These are phyloP conservation scores for Leucania comma DNA, from an alignment of 2,888 invertebrate genomes.

Conservation along the genomic window DNA sequence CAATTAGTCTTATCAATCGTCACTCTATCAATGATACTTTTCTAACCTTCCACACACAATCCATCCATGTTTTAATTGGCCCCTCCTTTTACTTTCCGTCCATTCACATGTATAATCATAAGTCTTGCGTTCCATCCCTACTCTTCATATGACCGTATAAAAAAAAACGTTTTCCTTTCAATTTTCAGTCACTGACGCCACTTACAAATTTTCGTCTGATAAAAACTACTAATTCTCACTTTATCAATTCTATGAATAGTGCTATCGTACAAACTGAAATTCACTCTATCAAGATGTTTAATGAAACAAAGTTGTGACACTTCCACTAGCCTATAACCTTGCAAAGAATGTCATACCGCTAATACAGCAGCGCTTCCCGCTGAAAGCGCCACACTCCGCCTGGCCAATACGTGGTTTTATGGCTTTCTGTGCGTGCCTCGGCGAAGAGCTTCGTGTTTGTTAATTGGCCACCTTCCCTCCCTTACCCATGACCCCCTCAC, in stretches of 20 bases:
- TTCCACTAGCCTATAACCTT: background rate
- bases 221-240: too few species aligned
- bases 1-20: too few species aligned
- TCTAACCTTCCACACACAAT: too few species aligned
- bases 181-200: too few species aligned
- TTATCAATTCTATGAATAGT: background rate
- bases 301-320: background rate
- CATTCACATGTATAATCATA: too few species aligned
- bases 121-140: too few species aligned
- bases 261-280: background rate
- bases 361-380: constrained; percentile 35
- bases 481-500: constrained; percentile 43
- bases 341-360: constrained; percentile 20
- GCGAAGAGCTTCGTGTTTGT: constrained; percentile 72
- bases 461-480: constrained; percentile 70
- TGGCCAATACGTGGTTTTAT: constrained; percentile 72
- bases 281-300: constrained; percentile 1
- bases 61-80: too few species aligned
- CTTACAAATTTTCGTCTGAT: too few species aligned
- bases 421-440: constrained; percentile 73
- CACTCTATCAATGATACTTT: too few species aligned
- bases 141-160: too few species aligned
- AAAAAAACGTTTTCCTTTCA: too few species aligned
- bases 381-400: constrained; percentile 58
- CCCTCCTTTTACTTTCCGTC: too few species aligned